Base-by-base conservation (phyloP, 2,113 vertebrate genomes). In the Catharus fuscescens region DNA sequence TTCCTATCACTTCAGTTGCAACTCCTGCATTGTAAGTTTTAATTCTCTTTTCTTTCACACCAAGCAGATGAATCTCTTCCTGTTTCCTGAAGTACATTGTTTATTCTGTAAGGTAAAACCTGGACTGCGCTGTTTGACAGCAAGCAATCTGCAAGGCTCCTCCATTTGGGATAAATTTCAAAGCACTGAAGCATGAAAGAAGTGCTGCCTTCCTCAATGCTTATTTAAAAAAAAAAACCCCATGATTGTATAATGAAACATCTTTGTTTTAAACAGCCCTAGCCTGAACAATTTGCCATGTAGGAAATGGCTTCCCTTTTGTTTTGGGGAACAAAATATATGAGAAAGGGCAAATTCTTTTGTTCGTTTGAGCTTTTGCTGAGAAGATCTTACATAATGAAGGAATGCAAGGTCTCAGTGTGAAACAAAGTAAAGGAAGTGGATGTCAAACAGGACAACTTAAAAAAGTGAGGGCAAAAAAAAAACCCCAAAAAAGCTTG, bases 401-500 rank as follows among this genome's bases (percentile, higher is more conserved):
- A 66, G 61, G 53, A 87, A 85, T 73, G 34, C 24, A 83, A 92
- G 42, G 70, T 44, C 28, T 89, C 61, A 67, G 48, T 65, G 20
- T 89, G 81, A 72, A 94, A 77, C 48, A 69, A 89, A 80, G 86
- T 31, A 82, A 94, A 88, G 88, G 82, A 93, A 86, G n/a, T 34
- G 28, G 88, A 86, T 2, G 8, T 86, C 60, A 88, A 74, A 87
- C 40, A 84, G 66, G 85, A 83, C 59, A 86, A 90, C 52, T 86
- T 70, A 76, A 92, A 95, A 96, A 93, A 76, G 53, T 29, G 8
- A 82, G 52, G 52, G 29, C 45, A 14, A 88, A 95, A 83, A 95
- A 92, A 67, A 83, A 1, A 0, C 2, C 21, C 47, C 18, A 94
- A 96, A 93, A 93, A 95, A 95, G 53, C 62, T 82, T 81, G 85